Conservation (phyloP, 2,888 invertebrate genomes). For the Ophraella communa region DNA sequence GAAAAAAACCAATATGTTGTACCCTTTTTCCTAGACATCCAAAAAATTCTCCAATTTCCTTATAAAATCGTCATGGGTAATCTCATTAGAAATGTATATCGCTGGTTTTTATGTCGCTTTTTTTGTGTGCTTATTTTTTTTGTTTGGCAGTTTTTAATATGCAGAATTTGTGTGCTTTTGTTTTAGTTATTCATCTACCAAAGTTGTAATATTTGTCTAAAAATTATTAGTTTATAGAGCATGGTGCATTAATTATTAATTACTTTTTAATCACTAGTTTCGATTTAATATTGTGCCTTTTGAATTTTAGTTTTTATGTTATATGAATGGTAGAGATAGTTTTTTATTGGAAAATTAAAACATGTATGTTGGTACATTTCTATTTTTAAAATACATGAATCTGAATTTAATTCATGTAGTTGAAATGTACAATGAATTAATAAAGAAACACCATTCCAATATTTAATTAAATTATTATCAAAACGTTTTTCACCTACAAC, state of each 20-base stretch:
- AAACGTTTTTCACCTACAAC: too few relatives aligned
- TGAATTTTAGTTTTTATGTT: background rate
- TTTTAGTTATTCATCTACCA: slow-evolving; percentile 36
- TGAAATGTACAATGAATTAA: too few relatives aligned
- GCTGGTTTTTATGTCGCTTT: slow-evolving; percentile 47
- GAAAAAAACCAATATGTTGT: slow-evolving; percentile 36
- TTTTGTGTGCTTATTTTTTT: slow-evolving; percentile 45
- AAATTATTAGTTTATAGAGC: slow-evolving; percentile 28
- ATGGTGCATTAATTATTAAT: slow-evolving; percentile 8
- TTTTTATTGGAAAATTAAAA: too few relatives aligned
- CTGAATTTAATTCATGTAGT: too few relatives aligned
- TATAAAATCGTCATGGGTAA: slow-evolving; percentile 47
- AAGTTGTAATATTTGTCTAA: slow-evolving; percentile 31
- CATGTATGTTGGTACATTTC: too few relatives aligned
- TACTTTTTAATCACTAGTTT: slow-evolving; percentile 15
- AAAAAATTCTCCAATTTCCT: slow-evolving; percentile 35
- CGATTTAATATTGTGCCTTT: background rate
- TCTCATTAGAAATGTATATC: slow-evolving; percentile 42
- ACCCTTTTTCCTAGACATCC: slow-evolving; percentile 35
- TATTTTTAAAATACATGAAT: too few relatives aligned
- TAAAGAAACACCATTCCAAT: too few relatives aligned
- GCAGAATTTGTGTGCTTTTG: slow-evolving; percentile 37
- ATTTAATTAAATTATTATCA: too few relatives aligned
- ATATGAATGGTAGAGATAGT: background rate
- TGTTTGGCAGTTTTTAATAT: slow-evolving; percentile 29